Evolutionary conservation across 2,113 vertebrate genomes (phyloP).

Genomic region (Smithornis capensis): DNA sequence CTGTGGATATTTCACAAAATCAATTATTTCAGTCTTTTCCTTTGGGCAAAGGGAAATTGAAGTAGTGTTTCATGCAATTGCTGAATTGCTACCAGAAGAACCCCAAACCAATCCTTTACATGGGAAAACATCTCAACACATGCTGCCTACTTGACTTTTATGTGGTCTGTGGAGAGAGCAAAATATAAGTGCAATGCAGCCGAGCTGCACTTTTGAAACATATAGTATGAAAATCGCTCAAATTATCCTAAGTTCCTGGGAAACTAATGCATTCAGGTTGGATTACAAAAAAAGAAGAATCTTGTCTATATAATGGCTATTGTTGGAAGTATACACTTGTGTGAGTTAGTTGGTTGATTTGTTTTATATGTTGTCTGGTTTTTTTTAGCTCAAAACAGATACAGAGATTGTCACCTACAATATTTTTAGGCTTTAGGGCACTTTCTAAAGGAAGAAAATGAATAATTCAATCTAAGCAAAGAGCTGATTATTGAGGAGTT

Average conservation of each 20-base stretch:
- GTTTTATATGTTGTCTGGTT: background rate
- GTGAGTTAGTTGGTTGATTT: background rate
- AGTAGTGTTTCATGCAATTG: background rate
- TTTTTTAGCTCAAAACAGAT: background rate
- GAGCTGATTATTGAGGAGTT: background rate
- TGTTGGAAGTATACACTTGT: background rate
- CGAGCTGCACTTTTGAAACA: background rate
- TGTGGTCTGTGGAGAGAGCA: background rate
- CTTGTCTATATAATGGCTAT: background rate
- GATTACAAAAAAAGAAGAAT: background rate
- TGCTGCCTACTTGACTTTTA: background rate
- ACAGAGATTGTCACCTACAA: background rate
- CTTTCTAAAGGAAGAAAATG: background rate
- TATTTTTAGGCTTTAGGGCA: background rate
- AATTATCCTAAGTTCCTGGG: background rate
- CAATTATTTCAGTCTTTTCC: background rate
- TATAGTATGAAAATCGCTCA: background rate
- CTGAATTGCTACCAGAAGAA: background rate
- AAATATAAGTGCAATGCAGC: background rate
- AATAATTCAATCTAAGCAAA: background rate
- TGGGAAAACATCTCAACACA: background rate
- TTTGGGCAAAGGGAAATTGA: background rate
- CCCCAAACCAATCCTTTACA: background rate
- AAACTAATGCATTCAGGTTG: background rate
- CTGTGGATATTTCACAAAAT: background rate